These are phyloP conservation scores for Ginglymostoma cirratum DNA, from an alignment of 2,113 vertebrate species.

Conservation along the genomic window DNA sequence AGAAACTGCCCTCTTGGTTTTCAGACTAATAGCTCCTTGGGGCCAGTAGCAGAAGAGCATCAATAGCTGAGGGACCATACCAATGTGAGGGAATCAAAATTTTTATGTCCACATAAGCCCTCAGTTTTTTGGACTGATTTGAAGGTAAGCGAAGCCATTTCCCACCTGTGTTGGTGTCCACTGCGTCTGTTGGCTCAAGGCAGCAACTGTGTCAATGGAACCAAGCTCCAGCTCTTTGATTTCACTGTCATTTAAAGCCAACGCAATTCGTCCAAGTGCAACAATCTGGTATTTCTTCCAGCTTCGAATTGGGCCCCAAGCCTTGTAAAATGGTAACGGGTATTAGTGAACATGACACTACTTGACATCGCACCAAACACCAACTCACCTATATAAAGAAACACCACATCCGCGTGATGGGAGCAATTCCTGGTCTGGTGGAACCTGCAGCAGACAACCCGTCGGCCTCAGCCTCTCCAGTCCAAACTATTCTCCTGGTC, in stretches of 20 bases:
- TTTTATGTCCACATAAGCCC: neutral
- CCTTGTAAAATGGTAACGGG: conserved; percentile 45
- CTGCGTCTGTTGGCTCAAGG: conserved; percentile 52
- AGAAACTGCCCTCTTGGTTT: neutral
- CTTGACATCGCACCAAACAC: neutral
- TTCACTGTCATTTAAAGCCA: conserved; percentile 56
- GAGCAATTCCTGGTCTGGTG: neutral
- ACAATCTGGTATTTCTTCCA: conserved; percentile 60
- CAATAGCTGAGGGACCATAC: neutral
- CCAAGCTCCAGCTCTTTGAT: conserved; percentile 57
- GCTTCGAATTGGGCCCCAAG: conserved; percentile 50
- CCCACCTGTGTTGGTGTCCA: conserved; percentile 61
- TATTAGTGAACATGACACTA: neutral
- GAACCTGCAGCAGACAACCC: neutral
- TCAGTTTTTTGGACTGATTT: neutral
- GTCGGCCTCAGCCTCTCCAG: neutral
- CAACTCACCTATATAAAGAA: neutral
- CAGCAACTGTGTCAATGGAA: conserved; percentile 55
- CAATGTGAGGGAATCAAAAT: neutral
- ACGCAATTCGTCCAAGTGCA: conserved; percentile 59
- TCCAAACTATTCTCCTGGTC: neutral
- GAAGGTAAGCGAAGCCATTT: too few species aligned
- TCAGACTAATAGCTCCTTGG: neutral
- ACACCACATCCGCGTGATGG: neutral
- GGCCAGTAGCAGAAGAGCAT: neutral